Evolutionary conservation across 53 echinoderm and acorn worm genomes (phyloP).

Genomic region (Holothuria scabra): DNA sequence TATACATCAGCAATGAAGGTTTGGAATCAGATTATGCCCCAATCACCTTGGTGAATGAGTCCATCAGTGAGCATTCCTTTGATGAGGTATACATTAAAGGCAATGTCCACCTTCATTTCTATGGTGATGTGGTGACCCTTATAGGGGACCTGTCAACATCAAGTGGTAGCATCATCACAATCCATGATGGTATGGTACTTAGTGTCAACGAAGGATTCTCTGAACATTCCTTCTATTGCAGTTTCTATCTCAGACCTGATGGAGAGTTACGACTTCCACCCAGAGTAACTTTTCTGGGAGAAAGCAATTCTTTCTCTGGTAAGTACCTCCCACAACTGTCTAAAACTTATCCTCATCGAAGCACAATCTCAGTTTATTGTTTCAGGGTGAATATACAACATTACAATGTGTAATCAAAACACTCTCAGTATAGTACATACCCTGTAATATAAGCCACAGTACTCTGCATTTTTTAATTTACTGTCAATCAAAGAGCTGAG

Average conservation of each 20-base stretch:
- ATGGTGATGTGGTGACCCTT: constrained; percentile 57
- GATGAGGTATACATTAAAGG: constrained; percentile 74
- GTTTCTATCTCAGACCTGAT: constrained; percentile 67
- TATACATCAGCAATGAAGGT: constrained; percentile 76
- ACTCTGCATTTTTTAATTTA: no score
- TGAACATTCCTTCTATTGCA: constrained; percentile 65
- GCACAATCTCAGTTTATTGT: no score
- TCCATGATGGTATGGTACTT: constrained; percentile 85
- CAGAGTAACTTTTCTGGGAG: constrained; percentile 79
- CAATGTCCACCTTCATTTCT: constrained; percentile 62
- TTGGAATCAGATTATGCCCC: constrained; percentile 32
- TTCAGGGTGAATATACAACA: no score
- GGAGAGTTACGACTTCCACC: constrained; percentile 85
- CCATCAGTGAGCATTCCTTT: constrained; percentile 64
- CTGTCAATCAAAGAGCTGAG: no score
- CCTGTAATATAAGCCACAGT: no score
- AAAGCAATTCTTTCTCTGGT: constrained; percentile 83
- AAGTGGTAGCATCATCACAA: constrained; percentile 56
- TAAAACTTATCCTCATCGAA: no score
- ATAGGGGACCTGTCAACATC: background rate
- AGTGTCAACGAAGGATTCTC: constrained; percentile 65
- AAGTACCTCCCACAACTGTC: no score
- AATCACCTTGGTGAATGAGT: constrained; percentile 73
- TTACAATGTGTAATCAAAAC: no score
- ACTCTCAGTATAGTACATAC: no score